A percentile compares a stretch with the other conserved stretches of the same genome.
These are phyloP conservation scores for Caenorhabditis sp. DNA, from an alignment of 2,888 invertebrate genomes.

Conservation along the genomic window DNA sequence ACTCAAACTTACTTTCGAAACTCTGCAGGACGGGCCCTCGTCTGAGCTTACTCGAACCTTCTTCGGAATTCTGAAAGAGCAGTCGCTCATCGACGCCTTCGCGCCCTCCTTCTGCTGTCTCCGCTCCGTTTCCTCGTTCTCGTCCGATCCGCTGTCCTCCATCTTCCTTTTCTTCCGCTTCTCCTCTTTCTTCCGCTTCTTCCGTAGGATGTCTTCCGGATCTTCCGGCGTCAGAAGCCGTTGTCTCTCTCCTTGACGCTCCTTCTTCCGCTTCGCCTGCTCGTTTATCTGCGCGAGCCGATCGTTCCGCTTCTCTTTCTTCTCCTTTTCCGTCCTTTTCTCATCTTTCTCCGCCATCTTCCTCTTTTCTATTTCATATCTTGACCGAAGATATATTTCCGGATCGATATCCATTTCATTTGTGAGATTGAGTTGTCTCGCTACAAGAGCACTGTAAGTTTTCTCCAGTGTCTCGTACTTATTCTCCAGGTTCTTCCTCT, in stretches of 20 bases:
- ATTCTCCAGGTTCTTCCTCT: background rate
- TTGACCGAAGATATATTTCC: no score
- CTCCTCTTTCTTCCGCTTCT: background rate
- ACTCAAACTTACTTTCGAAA: no score
- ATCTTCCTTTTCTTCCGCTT: background rate
- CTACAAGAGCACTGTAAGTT: no score
- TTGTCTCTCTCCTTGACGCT: background rate
- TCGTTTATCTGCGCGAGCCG: no score
- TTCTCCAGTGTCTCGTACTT: background rate
- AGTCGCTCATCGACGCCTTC: no score
- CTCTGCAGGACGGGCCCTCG: no score
- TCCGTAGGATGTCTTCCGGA: background rate
- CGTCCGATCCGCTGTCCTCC: background rate
- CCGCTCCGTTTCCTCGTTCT: no score
- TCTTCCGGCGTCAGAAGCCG: background rate
- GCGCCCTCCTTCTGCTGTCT: no score
- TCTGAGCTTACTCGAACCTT: background rate
- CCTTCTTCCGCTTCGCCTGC: background rate
- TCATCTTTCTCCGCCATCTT: conserved; percentile 3
- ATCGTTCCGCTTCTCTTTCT: no score
- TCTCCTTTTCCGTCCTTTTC: background rate
- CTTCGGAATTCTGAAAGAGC: no score
- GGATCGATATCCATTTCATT: background rate
- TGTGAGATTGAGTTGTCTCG: no score
- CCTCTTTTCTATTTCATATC: background rate